Base-by-base conservation (phyloP, 2,888 invertebrate genomes). In the Caenorhabditis sulstoni region DNA sequence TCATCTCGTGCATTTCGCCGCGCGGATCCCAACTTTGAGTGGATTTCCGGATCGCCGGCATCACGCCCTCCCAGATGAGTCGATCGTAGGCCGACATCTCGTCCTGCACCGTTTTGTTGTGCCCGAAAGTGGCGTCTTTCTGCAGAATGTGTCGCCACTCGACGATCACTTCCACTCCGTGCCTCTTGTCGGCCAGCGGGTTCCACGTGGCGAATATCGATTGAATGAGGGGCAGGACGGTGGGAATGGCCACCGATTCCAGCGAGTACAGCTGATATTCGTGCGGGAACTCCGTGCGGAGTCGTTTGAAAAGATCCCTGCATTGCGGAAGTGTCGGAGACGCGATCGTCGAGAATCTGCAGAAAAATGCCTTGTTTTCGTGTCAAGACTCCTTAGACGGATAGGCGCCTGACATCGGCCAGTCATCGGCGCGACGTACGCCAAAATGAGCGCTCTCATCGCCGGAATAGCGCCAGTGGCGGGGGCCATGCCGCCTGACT, bases 21-120 rank as follows among this genome's bases (percentile, higher is more conserved):
- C 95, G 93, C 0, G 95, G 95, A 90, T 94, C 94, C 97, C 97
- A 97, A 2, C 92, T 87, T 0, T 86, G 78, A 11, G 83, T 84
- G 9, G 87, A 83, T 58, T 81, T 50, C 18, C 90, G 84, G 79
- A 96, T 92, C 75, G 93, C 93, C n/a, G 96, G 96, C 92, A 96
- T 94, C 94, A 95, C 95, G 79, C 94, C 94, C 89, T 95, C 95
- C 96, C 96, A 96, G 84, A 97, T 92, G 73, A 96, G 92, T 87
- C 94, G 93, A 91, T 95, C 94, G 90, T 94, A 96, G 0, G 95
- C 94, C 79, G 92, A 90, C 87, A 92, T 90, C 62, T 90, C 85
- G 57, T 90, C 87, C 73, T 55, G 37, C 55, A 47, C 20, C 3
- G 29, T 29, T n/a, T 68, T 68, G n/a, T 81, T 62, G 12, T 59